These are phyloP conservation scores for Liolophura sinensis DNA, from an alignment of 1,140 invertebrate species.

Conservation along the genomic window DNA sequence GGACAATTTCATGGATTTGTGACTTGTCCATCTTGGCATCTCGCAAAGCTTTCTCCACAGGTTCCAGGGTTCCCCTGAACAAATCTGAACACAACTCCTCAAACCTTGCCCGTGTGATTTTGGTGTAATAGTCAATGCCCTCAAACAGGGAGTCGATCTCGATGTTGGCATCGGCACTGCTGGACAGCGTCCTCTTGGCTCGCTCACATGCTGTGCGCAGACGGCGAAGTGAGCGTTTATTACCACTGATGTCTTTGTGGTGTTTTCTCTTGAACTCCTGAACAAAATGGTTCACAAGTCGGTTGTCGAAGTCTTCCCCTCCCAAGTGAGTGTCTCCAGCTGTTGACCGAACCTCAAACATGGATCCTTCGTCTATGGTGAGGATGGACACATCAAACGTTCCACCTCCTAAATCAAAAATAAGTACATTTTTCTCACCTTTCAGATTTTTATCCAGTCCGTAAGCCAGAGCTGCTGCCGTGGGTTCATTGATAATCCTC, in stretches of 20 bases:
- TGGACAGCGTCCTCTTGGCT: conserved; percentile 62
- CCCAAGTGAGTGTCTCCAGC: conserved; percentile 60
- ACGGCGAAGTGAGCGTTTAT: conserved; percentile 47
- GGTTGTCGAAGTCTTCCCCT: conserved; percentile 50
- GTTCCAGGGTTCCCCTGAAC: conserved; percentile 84
- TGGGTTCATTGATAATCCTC: conserved; percentile 62
- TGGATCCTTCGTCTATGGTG: conserved; percentile 44
- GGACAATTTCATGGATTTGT: conserved; percentile 91
- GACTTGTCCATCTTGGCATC: conserved; percentile 95
- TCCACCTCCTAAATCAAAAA: conserved; percentile 50
- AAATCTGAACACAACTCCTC: conserved; percentile 82
- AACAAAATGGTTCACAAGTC: conserved; percentile 47
- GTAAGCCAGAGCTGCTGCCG: conserved; percentile 62
- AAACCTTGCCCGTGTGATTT: conserved; percentile 56
- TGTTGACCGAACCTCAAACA: conserved; percentile 75
- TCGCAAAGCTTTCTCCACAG: conserved; percentile 89
- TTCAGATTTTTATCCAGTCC: conserved; percentile 58
- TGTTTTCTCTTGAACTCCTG: conserved; percentile 53
- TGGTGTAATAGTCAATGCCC: conserved; percentile 65
- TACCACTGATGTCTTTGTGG: conserved; percentile 43
- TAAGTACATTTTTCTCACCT: conserved; percentile 45
- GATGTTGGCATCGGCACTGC: conserved; percentile 58
- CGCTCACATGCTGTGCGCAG: conserved; percentile 72
- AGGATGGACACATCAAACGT: conserved; percentile 49
- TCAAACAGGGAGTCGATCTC: conserved; percentile 78